Conservation (phyloP, 1,140 invertebrate species). For the Pseudomyrmex concolor region DNA sequence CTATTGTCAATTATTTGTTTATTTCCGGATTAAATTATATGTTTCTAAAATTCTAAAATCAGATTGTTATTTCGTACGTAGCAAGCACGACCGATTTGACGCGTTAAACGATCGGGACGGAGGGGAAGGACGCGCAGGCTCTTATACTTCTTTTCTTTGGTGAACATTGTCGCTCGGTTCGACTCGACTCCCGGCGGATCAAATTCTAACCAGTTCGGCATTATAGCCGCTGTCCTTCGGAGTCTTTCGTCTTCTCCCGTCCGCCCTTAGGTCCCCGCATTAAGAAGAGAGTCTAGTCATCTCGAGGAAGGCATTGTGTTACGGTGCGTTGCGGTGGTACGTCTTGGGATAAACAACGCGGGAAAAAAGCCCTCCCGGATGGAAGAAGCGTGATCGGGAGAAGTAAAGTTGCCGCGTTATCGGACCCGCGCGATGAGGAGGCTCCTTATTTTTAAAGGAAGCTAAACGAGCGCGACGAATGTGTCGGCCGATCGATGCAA, state of each 20-base stretch:
- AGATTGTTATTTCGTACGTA: neutral
- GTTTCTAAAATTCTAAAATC: neutral
- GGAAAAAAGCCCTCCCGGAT: conserved; percentile 62
- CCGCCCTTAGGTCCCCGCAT: conserved; percentile 62
- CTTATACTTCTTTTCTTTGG: conserved; percentile 73
- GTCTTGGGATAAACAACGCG: conserved; percentile 68
- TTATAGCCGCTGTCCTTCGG: conserved; percentile 83
- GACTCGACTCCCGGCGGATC: conserved; percentile 82
- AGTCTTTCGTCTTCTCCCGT: conserved; percentile 62
- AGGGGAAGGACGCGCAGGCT: no score
- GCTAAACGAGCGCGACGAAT: conserved; percentile 75
- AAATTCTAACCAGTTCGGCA: conserved; percentile 85
- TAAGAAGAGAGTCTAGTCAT: conserved; percentile 80
- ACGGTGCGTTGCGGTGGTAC: conserved; percentile 66
- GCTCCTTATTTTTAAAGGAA: conserved; percentile 43
- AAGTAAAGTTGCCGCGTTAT: conserved; percentile 57
- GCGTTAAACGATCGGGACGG: conserved; percentile 7
- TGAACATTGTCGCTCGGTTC: conserved; percentile 79
- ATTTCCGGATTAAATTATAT: neutral
- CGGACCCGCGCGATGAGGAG: conserved; percentile 57
- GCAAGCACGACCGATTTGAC: conserved; percentile 28
- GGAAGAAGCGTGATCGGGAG: conserved; percentile 20
- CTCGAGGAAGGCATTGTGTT: conserved; percentile 80
- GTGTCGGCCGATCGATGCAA: conserved; percentile 28
- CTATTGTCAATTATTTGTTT: neutral